These are phyloP conservation scores for Chrysina gloriosa DNA, from an alignment of 2,888 invertebrate species.

Conservation along the genomic window DNA sequence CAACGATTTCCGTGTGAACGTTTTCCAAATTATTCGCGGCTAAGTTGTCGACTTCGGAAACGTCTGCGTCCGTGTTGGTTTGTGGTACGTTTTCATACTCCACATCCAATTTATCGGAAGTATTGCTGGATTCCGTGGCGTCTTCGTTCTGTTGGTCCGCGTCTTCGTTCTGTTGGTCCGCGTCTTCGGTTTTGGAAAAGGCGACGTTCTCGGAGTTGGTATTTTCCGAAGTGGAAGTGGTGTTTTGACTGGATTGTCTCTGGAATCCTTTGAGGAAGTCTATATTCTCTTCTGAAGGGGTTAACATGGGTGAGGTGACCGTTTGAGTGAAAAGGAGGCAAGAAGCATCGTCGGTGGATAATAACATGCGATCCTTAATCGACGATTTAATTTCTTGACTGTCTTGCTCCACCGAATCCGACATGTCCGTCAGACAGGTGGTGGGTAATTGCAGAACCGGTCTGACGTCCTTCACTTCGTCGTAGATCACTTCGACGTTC, in stretches of 20 bases:
- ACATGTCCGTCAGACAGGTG: slow-evolving; percentile 47
- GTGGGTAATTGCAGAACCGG: slow-evolving; percentile 50
- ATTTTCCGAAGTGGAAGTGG: slow-evolving; percentile 44
- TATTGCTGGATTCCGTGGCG: slow-evolving; percentile 31
- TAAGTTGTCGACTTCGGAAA: slow-evolving; percentile 37
- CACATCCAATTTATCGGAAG: slow-evolving; percentile 34
- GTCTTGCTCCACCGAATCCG: slow-evolving; percentile 43
- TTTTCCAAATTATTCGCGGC: background rate
- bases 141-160: slow-evolving; percentile 49
- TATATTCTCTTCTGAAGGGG: slow-evolving; percentile 64
- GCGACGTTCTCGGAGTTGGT: slow-evolving; percentile 32
- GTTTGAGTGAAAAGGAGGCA: slow-evolving; percentile 64
- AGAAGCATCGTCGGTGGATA: slow-evolving; percentile 61
- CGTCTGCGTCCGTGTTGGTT: slow-evolving; percentile 21
- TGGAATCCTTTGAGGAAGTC: slow-evolving; percentile 64
- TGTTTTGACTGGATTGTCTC: slow-evolving; percentile 52
- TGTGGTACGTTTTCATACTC: slow-evolving; percentile 51
- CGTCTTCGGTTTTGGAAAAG: slow-evolving; percentile 41
- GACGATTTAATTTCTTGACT: slow-evolving; percentile 50
- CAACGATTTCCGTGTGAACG: background rate
- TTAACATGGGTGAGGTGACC: slow-evolving; percentile 64
- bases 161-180: too few relatives aligned
- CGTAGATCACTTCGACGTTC: slow-evolving; percentile 33
- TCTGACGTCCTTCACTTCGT: slow-evolving; percentile 38
- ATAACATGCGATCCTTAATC: slow-evolving; percentile 62